Conservation (phyloP, 2,797 vertebrate species). For the Trichosurus vulpecula region DNA sequence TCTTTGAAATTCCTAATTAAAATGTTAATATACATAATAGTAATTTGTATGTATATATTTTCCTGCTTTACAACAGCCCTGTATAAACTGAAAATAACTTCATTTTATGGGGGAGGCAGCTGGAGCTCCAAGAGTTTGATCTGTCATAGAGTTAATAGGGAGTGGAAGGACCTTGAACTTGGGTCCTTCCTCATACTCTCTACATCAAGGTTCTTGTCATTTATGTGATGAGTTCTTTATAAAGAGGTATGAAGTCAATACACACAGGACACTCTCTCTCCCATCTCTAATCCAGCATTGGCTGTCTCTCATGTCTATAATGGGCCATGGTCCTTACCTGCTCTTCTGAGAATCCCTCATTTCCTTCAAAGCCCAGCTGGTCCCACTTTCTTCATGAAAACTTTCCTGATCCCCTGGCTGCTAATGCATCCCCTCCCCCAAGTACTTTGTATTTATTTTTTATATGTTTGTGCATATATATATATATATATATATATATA, state of each 20-base stretch:
- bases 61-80: not conserved
- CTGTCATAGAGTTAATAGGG: not conserved
- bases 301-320: not conserved
- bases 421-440: not conserved
- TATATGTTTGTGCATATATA: no score
- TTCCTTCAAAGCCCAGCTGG: not conserved
- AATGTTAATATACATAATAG: slow-evolving; percentile 1
- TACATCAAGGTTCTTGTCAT: not conserved
- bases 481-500: no score
- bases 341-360: not conserved
- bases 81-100: not conserved
- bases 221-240: slow-evolving; percentile 39
- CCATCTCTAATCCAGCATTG: not conserved
- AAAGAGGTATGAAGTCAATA: slow-evolving; percentile 32
- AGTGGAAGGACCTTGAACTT: not conserved
- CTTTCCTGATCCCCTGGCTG: not conserved
- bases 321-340: not conserved
- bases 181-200: not conserved
- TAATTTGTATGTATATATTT: not conserved
- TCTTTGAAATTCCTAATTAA: slow-evolving; percentile 45
- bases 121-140: not conserved
- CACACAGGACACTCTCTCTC: not conserved
- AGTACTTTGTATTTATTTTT: slow-evolving; percentile 4
- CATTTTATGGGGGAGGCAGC: not conserved
- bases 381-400: not conserved